Conservation (phyloP, 23 tunicate species). For the Clavelina lepadiformis region DNA sequence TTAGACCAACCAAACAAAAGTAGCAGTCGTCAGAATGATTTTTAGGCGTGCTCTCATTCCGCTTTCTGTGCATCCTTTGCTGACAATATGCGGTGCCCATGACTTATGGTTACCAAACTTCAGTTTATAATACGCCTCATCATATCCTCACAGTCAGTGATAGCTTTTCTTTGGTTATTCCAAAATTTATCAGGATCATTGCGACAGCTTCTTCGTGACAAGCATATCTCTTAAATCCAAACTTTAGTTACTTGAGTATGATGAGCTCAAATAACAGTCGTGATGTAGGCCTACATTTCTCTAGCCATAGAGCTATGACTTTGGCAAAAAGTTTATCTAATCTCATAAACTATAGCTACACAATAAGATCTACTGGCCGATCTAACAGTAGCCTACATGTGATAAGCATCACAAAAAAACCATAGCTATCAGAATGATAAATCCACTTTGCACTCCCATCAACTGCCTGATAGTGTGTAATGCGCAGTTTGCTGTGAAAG, state of each 20-base stretch:
- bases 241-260: constrained; percentile 10
- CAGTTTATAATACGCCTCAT: no score
- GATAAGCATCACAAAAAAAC: no score
- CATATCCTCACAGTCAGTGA: not conserved
- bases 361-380: no score
- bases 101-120: constrained; percentile 2
- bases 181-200: constrained; percentile 7
- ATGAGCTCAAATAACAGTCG: not conserved
- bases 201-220: not conserved
- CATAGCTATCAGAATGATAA: no score
- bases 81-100: constrained; percentile 9
- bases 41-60: constrained; percentile 1
- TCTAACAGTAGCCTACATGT: no score
- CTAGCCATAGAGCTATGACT: not conserved
- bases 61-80: constrained; percentile 3
- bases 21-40: not conserved
- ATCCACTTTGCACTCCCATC: no score
- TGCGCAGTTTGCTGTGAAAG: no score
- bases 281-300: constrained; percentile 6
- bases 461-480: no score
- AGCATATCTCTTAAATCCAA: constrained; percentile 4
- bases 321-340: no score
- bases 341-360: no score
- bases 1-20: constrained; percentile 6
- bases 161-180: constrained; percentile 10